These are phyloP conservation scores for Pogonocichla stellata DNA, from an alignment of 2,113 vertebrate species.

Conservation along the genomic window DNA sequence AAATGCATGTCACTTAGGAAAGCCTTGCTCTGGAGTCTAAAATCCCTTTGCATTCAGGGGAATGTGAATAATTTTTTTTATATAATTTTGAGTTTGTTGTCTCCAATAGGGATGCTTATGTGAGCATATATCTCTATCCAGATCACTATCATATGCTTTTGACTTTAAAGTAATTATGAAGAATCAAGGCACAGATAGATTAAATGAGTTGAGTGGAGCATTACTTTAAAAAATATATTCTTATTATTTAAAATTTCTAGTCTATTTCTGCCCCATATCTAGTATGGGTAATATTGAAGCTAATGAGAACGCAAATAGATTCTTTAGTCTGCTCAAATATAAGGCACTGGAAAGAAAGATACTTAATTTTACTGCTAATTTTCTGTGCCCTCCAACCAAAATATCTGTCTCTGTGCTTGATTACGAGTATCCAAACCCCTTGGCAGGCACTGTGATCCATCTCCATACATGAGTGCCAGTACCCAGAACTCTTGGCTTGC, in stretches of 20 bases:
- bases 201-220: not conserved
- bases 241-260: not conserved
- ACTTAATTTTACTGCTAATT: not conserved
- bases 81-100: not conserved
- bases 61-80: not conserved
- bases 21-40: not conserved
- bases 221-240: not conserved
- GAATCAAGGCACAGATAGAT: not conserved
- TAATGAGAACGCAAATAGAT: not conserved
- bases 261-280: not conserved
- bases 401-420: not conserved
- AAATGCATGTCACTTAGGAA: not conserved
- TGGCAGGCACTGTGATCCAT: not conserved
- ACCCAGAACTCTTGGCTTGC: not conserved
- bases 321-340: not conserved
- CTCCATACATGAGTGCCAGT: not conserved
- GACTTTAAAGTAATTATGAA: not conserved
- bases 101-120: not conserved
- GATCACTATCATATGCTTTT: not conserved
- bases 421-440: not conserved
- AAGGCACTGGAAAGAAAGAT: not conserved
- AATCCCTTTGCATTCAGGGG: not conserved
- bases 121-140: not conserved
- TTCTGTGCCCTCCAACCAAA: not conserved
- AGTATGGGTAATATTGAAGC: not conserved